Evolutionary conservation across 2,888 invertebrate species (phyloP).

Genomic region (Volucella zonaria): DNA sequence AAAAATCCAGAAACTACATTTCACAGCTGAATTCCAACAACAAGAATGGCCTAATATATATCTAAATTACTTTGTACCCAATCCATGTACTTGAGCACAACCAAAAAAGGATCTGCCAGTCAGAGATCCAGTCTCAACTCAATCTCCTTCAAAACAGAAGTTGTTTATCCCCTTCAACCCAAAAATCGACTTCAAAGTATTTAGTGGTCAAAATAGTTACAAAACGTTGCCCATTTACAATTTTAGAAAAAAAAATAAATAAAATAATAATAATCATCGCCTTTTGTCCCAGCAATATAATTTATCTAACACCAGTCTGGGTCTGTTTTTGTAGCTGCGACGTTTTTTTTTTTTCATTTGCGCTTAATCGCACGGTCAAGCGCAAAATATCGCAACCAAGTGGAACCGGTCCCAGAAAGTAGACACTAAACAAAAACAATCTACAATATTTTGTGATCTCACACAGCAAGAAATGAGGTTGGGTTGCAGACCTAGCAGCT

Average conservation of each 20-base stretch:
- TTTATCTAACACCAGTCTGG: constrained; percentile 13
- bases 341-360: constrained; percentile 63
- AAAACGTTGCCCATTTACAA: constrained; percentile 24
- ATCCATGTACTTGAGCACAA: not conserved
- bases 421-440: constrained; percentile 33
- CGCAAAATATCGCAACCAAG: constrained; percentile 77
- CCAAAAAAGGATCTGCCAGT: constrained; percentile 50
- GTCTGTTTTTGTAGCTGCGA: not conserved
- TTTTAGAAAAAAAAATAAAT: not conserved
- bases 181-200: constrained; percentile 34
- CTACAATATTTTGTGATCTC: constrained; percentile 46
- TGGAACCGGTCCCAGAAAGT: constrained; percentile 75
- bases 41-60: constrained; percentile 7
- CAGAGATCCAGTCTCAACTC: constrained; percentile 32
- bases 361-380: constrained; percentile 79
- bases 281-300: constrained; percentile 33
- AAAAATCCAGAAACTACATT: not conserved
- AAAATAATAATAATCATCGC: constrained; percentile 37
- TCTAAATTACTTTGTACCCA: constrained; percentile 11
- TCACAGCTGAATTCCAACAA: not conserved
- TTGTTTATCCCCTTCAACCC: constrained; percentile 38
- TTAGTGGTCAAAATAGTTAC: constrained; percentile 51
- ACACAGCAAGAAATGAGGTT: constrained; percentile 44
- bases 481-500: constrained; percentile 23
- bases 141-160: constrained; percentile 34